phyloP scores from a whole-genome alignment of 2,888 invertebrate genomes.

The Ormyrus pomaceus region DNA sequence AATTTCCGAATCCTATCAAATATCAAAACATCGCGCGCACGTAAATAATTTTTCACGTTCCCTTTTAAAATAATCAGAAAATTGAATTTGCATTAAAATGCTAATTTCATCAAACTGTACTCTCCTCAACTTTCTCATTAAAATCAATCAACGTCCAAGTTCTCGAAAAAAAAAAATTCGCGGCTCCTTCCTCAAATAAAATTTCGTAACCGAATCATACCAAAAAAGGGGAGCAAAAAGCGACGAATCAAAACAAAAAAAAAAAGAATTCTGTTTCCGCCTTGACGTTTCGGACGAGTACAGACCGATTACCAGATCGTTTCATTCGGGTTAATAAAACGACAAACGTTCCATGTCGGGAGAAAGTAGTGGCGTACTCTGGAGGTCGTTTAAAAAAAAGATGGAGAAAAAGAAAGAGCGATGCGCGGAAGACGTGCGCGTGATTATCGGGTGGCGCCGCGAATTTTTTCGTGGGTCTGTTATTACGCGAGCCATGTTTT shows the following conservation, averaged over 20 bases:
- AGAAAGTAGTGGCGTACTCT: conserved; percentile 54
- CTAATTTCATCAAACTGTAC: conserved; percentile 16
- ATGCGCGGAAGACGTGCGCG: conserved; percentile 8
- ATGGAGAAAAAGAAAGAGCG: background rate
- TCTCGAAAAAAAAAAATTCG: background rate
- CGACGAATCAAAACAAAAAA: background rate
- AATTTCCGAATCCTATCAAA: too few species aligned
- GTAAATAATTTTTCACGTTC: background rate
- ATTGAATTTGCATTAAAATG: conserved; percentile 10
- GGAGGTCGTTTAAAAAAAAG: background rate
- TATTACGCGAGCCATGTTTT: conserved; percentile 4
- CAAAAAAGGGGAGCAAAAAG: too few species aligned
- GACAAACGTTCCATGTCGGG: conserved; percentile 53
- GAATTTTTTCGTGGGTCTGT: background rate
- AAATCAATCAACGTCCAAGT: conserved; percentile 14
- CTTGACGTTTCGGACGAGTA: conserved; percentile 9
- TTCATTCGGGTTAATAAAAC: conserved; percentile 55
- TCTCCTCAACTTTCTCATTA: conserved; percentile 29
- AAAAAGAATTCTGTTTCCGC: conserved; percentile 13
- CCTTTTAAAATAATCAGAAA: background rate
- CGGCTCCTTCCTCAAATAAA: background rate
- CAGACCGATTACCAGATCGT: conserved; percentile 23
- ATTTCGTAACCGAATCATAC: conserved; percentile 3
- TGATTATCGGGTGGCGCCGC: background rate
- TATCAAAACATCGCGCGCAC: too few species aligned